phyloP scores from a whole-genome alignment of 2,888 invertebrate genomes.

The Brachylomia viminalis region DNA sequence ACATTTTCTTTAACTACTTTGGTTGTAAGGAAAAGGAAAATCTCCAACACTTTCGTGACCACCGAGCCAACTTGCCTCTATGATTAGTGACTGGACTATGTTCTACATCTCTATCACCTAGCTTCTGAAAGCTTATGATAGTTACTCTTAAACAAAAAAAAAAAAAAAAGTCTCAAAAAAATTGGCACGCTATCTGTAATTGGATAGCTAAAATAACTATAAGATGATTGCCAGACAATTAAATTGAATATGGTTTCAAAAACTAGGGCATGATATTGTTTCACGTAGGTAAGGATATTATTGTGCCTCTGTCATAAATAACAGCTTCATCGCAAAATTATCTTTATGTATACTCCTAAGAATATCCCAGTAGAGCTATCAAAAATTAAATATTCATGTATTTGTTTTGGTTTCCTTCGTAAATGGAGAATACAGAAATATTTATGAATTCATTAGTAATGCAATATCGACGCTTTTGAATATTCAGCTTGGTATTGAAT shows the following conservation, averaged over 20 bases:
- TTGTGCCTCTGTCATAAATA: neutral
- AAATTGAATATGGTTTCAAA: neutral
- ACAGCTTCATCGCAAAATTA: neutral
- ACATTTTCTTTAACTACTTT: neutral
- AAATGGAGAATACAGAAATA: constrained; percentile 39
- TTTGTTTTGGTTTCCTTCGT: constrained; percentile 19
- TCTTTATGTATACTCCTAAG: neutral
- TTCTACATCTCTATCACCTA: neutral
- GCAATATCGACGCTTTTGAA: constrained; percentile 48
- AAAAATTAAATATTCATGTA: constrained; percentile 27
- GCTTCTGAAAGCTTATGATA: neutral
- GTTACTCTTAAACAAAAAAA: no score
- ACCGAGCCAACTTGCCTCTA: neutral
- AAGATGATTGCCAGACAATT: neutral
- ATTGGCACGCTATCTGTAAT: no score
- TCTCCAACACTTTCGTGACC: neutral
- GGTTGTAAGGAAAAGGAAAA: neutral
- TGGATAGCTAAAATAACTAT: neutral
- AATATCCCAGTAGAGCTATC: neutral
- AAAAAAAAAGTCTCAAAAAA: neutral
- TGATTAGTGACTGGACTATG: neutral
- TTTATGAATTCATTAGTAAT: constrained; percentile 53
- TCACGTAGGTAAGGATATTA: neutral
- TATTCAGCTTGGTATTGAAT: constrained; percentile 51
- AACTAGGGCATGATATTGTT: no score